Base-by-base conservation (phyloP, 35 echinoderm and acorn worm species). In the Apostichopus japonicus region DNA sequence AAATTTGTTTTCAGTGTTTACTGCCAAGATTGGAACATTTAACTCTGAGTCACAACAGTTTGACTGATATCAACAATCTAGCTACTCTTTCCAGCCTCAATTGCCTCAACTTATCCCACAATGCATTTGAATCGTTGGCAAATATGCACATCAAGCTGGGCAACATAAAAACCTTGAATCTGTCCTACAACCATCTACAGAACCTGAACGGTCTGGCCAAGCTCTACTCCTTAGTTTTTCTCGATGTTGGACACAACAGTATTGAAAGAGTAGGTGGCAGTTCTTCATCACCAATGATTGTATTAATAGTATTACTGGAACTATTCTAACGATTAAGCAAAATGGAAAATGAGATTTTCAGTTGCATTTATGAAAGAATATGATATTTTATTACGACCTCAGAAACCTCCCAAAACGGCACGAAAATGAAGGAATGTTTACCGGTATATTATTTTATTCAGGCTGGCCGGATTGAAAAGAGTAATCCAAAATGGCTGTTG, bases 81-180 rank as follows among this genome's bases (percentile, higher is more conserved):
- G 91, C 96, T 51, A 89, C 95, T 65, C 94, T 96, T 4, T 94
- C 93, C 16, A 83, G 75, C 65, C 79, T 96, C 88, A 95, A 79
- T 55, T 90, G 96, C 73, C 88, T 99, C 10, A 92, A 96, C 87
- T 88, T 99, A 23, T 96, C 97, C 81, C 92, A 95, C 75, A 99
- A 96, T 93, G 79, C 62, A 77, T 77, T 99, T 23, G 51, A 78
- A 22, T 84, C 80, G 6, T 80, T 99, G 77, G 93, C 96, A 17
- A 76, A 90, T 51, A 72, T 99, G 14, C 92, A 99, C 24, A 65
- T 87, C 70, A 94, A 90, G 83, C 95, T 99, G 7, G 97, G 97
- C 54, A 99, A 99, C 83, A 78, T 99, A 24, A 96, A 80, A 55
- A 92, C 97, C 16, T 65, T 99, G 17, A 92, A 90, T 52, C 89